Conservation (phyloP, 2,888 invertebrate species). For the Epiblema foenella region DNA sequence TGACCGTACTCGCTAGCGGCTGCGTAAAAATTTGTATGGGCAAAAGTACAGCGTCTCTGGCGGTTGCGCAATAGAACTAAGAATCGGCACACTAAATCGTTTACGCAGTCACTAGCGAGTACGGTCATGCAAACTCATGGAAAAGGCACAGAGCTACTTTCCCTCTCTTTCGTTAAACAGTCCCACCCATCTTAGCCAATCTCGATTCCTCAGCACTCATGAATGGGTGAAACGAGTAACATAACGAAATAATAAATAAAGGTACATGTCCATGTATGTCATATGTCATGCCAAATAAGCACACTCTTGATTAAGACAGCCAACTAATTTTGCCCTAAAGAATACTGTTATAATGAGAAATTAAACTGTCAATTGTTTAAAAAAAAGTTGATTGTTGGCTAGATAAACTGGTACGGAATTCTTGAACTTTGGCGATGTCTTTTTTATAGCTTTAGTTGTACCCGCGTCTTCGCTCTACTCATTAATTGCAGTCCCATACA, state of each 20-base stretch:
- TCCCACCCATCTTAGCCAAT: background rate
- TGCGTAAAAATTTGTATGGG: too few relatives aligned
- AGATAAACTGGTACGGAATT: conserved; percentile 8
- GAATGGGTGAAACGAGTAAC: background rate
- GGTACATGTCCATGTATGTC: background rate
- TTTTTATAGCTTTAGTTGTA: background rate
- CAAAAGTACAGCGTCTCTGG: too few relatives aligned
- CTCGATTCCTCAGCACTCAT: background rate
- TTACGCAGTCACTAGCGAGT: too few relatives aligned
- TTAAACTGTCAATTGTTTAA: conserved; percentile 34
- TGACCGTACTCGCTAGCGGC: too few relatives aligned
- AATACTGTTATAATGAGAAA: conserved; percentile 1
- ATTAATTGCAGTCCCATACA: background rate
- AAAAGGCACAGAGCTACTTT: too few relatives aligned
- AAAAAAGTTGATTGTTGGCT: conserved; percentile 6
- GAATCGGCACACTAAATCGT: too few relatives aligned
- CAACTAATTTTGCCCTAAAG: conserved; percentile 24
- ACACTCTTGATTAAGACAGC: background rate
- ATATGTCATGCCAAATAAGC: conserved; percentile 6
- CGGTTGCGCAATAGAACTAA: too few relatives aligned
- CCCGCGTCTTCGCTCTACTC: background rate
- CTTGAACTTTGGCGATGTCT: conserved; percentile 3
- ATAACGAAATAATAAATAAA: background rate
- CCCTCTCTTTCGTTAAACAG: too few relatives aligned
- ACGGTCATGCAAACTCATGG: too few relatives aligned